Evolutionary conservation across 2,888 invertebrate genomes (phyloP), one percentile per base, ranked within the genome.

Genomic region (Parthenolecanium corni): DNA sequence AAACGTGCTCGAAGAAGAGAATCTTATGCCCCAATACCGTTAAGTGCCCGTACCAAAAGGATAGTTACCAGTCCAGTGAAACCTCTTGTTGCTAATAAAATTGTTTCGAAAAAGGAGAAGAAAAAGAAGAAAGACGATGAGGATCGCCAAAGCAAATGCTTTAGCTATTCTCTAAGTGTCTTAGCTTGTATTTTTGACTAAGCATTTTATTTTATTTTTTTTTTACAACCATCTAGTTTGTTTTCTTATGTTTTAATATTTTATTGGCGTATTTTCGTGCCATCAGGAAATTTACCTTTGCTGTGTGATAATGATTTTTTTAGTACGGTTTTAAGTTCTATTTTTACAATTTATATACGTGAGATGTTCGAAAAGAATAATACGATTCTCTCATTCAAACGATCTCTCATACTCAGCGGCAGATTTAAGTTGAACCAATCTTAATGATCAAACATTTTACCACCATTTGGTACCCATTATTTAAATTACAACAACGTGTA

Each of bases 121-220:
- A 67, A 68, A 53, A 64, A 66, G 56, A 67, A 69, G 46, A 66
- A 67, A 52, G 67, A 67, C 20, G 65, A 67, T n/a, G 67, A 76
- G 49, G 76, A 76, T 14, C 73, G 72, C 25, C 70, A 69, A 38
- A 73, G 73, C 65, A 74, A 75, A 65, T 78, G 78, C 40, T 77
- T 77, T 38, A 77, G 79, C 52, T 76, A 77, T 23, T 71, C 79
- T 4, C 70, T 79, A 52, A 72, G 78, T 64, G 78, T 77, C 16
- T 73, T 79, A 44, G 76, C 79, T 67, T 79, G 79, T 69, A 70
- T 79, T 56, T 80, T 79, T 68, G 80, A 80, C 71, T 79, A 74
- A 78, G 4, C n/a, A 16, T 38, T 49, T 49, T 49, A n/a, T 18
- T 20, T 21, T 18, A n/a, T 5, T 44, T 44, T 2, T 44, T 6